phyloP scores from a whole-genome alignment of 2,113 vertebrate species.

The Petrocephalus microphthalmus region DNA sequence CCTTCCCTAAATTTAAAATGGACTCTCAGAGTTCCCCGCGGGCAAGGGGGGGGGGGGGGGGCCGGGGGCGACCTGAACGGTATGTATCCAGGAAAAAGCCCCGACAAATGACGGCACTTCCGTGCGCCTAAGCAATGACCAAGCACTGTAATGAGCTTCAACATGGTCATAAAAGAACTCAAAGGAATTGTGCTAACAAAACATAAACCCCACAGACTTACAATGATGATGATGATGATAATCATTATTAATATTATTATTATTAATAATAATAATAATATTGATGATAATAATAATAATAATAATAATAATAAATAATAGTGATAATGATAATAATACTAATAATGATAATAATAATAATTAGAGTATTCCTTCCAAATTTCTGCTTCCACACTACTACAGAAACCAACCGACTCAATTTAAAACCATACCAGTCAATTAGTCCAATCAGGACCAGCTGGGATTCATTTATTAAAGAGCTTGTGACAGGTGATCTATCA shows the following conservation, averaged over 20 bases:
- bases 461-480: neutral
- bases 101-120: neutral
- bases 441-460: neutral
- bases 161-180: neutral
- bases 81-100: neutral
- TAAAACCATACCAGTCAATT: neutral
- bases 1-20: neutral
- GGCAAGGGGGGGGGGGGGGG: neutral
- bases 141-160: neutral
- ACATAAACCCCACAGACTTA: neutral
- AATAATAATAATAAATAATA: neutral
- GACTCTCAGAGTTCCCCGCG: neutral
- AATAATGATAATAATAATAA: neutral
- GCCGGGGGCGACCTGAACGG: neutral
- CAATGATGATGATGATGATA: neutral
- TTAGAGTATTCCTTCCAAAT: neutral
- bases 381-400: neutral
- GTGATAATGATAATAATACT: neutral
- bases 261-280: neutral
- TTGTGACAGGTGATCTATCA: neutral
- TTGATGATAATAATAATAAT: neutral
- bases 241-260: neutral
- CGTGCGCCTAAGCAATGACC: neutral
- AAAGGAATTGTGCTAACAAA: neutral
- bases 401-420: neutral